A percentile compares a stretch with the other conserved stretches of the same genome.
These are phyloP conservation scores for Nerophis lumbriciformis DNA, from an alignment of 2,113 vertebrate species.

Conservation along the genomic window DNA sequence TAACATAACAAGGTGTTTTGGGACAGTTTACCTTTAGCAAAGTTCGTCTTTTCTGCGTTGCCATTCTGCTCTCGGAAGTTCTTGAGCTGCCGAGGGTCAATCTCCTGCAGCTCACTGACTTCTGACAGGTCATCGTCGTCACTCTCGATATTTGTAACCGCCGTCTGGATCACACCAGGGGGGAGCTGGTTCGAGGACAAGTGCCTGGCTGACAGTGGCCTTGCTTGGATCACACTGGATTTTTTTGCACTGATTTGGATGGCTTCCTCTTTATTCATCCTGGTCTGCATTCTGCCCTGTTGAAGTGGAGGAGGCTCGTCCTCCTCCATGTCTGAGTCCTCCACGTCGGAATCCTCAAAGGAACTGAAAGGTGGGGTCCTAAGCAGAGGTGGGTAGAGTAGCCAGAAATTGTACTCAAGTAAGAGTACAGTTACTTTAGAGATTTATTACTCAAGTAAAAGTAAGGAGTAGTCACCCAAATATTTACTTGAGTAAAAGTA, in stretches of 20 bases:
- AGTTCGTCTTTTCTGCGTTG: constrained; percentile 57
- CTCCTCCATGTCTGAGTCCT: constrained; percentile 63
- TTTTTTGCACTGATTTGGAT: constrained; percentile 24
- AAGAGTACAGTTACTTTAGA: too few relatives aligned
- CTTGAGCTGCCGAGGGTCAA: constrained; percentile 38
- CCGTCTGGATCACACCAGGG: constrained; percentile 31
- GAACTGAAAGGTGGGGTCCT: constrained; percentile 87
- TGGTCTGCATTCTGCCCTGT: constrained; percentile 40
- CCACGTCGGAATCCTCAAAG: constrained; percentile 77
- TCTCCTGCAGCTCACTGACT: constrained; percentile 72
- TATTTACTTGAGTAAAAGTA: too few relatives aligned
- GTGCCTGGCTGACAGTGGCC: constrained; percentile 21
- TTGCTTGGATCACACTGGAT: constrained; percentile 19
- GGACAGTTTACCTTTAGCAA: constrained; percentile 37
- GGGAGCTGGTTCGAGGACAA: constrained; percentile 12
- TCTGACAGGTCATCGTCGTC: constrained; percentile 50
- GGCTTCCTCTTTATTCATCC: constrained; percentile 1
- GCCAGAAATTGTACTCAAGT: too few relatives aligned
- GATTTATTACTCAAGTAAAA: too few relatives aligned
- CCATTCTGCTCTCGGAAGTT: constrained; percentile 57
- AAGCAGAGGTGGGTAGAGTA: too few relatives aligned
- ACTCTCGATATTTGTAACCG: constrained; percentile 53
- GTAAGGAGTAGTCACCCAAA: too few relatives aligned
- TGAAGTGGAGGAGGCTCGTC: constrained; percentile 35
- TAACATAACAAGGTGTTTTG: not conserved